Base-by-base conservation (phyloP, 1,140 invertebrate species). In the Aporrectodea caliginosa region DNA sequence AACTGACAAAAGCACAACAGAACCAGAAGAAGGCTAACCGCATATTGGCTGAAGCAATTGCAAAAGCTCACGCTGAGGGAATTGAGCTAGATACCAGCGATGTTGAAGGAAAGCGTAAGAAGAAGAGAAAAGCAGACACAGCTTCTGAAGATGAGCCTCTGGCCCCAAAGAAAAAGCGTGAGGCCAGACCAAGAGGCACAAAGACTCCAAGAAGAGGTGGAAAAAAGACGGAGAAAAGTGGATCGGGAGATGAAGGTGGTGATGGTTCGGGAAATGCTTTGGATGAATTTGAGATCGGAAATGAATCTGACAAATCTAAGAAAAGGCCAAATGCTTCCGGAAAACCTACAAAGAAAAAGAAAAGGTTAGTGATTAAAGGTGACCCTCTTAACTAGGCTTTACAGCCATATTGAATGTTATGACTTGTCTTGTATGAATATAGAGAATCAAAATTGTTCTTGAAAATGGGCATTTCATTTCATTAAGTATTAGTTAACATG, bases 31-130 rank as follows among this genome's bases (percentile, higher is more conserved):
- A 85, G 77, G 84, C 84, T 0, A 82, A 86, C 79, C n/a, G 83
- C 68, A 86, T 86, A 16, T 83, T 85, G 16, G 82, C 82, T 35
- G 84, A 86, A 75, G 85, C 85, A 29, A 83, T 86, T 1, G 85
- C 83, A 0, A 84, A 84, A 69, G 85, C 85, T 31, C 84, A 85
- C 74, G 84, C 83, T n/a, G 79, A 82, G 68, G 85, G 85, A 2
- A 82, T 80, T 1, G 80, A 77, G 43, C 29, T 70, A 14, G 31
- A 33, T 6, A 77, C 35, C 1, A 83, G 84, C n/a, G 82, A 83
- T 27, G 85, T 83, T 1, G 30, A 35, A 14, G 69, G 35, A 16
- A 72, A 16, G 29, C 72, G 30, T 16, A 30, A 16, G 30, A 75
- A 69, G 14, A 29, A 43, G 89, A 77, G 88, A 88, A 79, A 79